Percentiles rank a stretch among this genome's conserved stretches.
These are phyloP conservation scores for Acanthococcus lagerstroemiae DNA, from an alignment of 2,888 invertebrate species.

Conservation along the genomic window DNA sequence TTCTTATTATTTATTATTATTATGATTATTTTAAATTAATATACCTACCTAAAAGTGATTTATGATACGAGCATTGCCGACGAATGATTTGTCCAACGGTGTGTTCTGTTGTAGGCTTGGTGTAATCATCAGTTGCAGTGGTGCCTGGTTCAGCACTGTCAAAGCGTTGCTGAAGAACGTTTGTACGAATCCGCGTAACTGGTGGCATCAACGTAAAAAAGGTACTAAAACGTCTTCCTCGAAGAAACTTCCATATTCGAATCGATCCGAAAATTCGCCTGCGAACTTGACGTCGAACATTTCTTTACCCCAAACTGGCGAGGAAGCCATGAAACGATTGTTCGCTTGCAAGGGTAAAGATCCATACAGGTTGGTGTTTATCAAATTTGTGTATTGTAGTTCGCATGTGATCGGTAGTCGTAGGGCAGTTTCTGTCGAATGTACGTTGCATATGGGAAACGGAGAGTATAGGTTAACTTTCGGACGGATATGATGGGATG, in stretches of 20 bases:
- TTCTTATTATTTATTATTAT: too few relatives aligned
- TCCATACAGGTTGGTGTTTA: constrained; percentile 60
- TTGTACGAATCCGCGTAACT: constrained; percentile 25
- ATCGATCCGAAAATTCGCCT: constrained; percentile 22
- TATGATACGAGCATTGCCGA: too few relatives aligned
- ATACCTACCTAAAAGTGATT: too few relatives aligned
- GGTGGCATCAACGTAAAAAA: constrained; percentile 28
- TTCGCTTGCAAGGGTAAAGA: constrained; percentile 91
- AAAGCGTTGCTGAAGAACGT: constrained; percentile 20
- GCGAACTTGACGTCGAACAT: constrained; percentile 55
- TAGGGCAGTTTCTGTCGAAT: neutral
- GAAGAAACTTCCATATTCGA: constrained; percentile 5
- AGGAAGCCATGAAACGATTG: constrained; percentile 88
- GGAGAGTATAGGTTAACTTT: neutral
- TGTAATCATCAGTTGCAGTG: constrained; percentile 16
- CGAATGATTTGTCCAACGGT: too few relatives aligned
- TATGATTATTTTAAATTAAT: too few relatives aligned
- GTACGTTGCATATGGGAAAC: neutral
- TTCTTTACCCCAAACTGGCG: constrained; percentile 75
- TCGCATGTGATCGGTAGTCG: too few relatives aligned
- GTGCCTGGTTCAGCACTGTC: constrained; percentile 22
- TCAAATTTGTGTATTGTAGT: too few relatives aligned
- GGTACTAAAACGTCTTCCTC: constrained; percentile 17
- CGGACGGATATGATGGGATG: too few relatives aligned
- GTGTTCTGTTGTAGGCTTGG: constrained; percentile 11